Evolutionary conservation across 2,888 invertebrate genomes (phyloP), one percentile per base, ranked within the genome.

Genomic region (Drosophila suboccidentalis): DNA sequence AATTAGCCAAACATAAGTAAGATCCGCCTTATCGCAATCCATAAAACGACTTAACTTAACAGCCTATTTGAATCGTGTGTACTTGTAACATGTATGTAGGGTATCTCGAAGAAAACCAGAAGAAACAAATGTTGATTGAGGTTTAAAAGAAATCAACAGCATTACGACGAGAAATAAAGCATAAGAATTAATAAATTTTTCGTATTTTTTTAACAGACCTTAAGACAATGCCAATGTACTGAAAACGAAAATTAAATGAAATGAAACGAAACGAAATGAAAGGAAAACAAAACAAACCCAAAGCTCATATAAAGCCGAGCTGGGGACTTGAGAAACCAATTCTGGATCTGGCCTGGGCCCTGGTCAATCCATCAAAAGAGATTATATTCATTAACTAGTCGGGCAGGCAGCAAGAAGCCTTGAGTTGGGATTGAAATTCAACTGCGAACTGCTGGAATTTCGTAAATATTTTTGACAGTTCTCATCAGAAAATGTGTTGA

Each of bases 281-380:
- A 65, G 29, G 54, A 57, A 88, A 88, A 71, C 59, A 75, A 70
- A 71, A 57, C 41, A 73, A 75, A 70, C 70, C 53, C 41, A 73
- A 74, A 77, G 87, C 72, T 89, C 84, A 46, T 46, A 38, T 32
- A 49, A 60, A 50, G 43, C 73, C 67, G 55, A 36, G 65, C 63
- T 51, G 19, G 50, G 59, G 32, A n/a, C 46, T 41, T n/a, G 15
- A 46, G 57, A 36, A 10, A 13, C 46, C 34, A 44, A 47, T 44
- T 55, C 19, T 60, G 47, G 59, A 46, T 36, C 26, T 54, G 39
- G 49, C 54, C 59, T 54, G 53, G 63, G 62, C 76, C 72, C 80
- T 82, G 78, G 82, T 80, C 80, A 82, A 90, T 90, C 90, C 90
- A 89, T 89, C 89, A 89, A 82, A 82, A 79, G 78, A 78, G 90